These are phyloP conservation scores for Ceratothoa steindachneri DNA, from an alignment of 2,888 invertebrate genomes.

Conservation along the genomic window DNA sequence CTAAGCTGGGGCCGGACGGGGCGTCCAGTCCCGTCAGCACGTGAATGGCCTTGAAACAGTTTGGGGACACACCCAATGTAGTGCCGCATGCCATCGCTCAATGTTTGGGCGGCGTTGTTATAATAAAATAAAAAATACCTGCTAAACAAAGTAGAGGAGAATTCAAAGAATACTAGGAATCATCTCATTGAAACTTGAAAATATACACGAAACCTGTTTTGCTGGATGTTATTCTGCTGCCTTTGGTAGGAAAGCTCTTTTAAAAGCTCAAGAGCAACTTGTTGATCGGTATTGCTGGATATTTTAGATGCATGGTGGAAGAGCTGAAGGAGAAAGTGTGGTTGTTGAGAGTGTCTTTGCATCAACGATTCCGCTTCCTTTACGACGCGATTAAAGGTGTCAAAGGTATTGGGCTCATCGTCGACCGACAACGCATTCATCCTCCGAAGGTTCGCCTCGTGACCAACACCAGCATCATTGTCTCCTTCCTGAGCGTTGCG, in stretches of 20 bases:
- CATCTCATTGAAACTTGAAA: too few species aligned
- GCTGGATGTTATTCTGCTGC: neutral
- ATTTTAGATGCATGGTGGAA: slow-evolving; percentile 39
- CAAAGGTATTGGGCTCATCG: neutral
- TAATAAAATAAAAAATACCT: too few species aligned
- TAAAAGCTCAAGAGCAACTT: neutral
- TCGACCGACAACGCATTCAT: neutral
- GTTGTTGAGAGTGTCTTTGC: slow-evolving; percentile 34
- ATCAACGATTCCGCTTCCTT: slow-evolving; percentile 36
- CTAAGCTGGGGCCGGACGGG: too few species aligned
- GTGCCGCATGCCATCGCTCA: too few species aligned
- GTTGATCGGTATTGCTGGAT: slow-evolving; percentile 10
- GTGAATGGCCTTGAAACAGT: too few species aligned
- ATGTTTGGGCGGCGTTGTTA: too few species aligned
- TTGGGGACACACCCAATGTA: too few species aligned
- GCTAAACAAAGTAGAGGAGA: too few species aligned
- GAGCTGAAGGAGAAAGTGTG: slow-evolving; percentile 39
- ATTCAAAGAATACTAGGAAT: too few species aligned
- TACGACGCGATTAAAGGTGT: neutral
- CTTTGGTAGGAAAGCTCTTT: neutral
- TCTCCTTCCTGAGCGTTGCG: neutral
- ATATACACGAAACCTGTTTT: neutral
- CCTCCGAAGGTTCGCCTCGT: neutral
- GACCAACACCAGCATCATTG: neutral
- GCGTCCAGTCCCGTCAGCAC: too few species aligned